Base-by-base conservation (phyloP, 2,113 vertebrate genomes). In the Microcebus lehilahytsara region DNA sequence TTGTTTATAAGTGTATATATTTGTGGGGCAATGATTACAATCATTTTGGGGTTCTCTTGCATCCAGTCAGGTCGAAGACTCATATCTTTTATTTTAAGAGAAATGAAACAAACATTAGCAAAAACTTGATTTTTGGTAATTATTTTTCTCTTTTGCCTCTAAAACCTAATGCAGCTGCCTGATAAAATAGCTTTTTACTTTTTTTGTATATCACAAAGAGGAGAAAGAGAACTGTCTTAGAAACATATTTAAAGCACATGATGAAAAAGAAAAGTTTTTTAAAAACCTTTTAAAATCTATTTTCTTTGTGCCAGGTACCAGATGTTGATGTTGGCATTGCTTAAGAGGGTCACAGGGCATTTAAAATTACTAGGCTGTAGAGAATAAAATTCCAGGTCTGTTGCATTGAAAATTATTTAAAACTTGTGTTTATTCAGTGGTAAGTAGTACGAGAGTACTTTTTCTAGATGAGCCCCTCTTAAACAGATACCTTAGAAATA, bases 281-380 rank as follows among this genome's bases (percentile, higher is more conserved):
- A 85, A 75, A 96, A 96, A 91, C 51, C 69, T 97, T 71, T 97
- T 97, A 97, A 80, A 97, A 90, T 95, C 91, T 94, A 30, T 97
- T 98, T 98, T 71, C 87, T 98, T 97, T 98, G 71, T 98, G 84
- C 85, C 95, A 97, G 96, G 97, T 98, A 98, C 98, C 98, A 98
- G 98, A 98, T 98, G 98, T 98, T 98, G 97, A 97, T 98, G 88
- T 98, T 98, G 98, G 98, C 98, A 97, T 37, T 97, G 78, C 87
- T 98, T 98, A 84, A 97, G 86, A 97, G 67, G 67, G 92, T 98
- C 97, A 98, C 77, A 98, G 96, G 86, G 95, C 94, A 89, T 94
- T 96, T 96, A 94, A 96, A 98, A 97, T 96, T 89, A 95, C 83
- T 98, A 40, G 81, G 92, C 58, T 91, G 3, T 92, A 69, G 64